Evolutionary conservation across 2,888 invertebrate species (phyloP).

Genomic region (Cataglyphis albicans): DNA sequence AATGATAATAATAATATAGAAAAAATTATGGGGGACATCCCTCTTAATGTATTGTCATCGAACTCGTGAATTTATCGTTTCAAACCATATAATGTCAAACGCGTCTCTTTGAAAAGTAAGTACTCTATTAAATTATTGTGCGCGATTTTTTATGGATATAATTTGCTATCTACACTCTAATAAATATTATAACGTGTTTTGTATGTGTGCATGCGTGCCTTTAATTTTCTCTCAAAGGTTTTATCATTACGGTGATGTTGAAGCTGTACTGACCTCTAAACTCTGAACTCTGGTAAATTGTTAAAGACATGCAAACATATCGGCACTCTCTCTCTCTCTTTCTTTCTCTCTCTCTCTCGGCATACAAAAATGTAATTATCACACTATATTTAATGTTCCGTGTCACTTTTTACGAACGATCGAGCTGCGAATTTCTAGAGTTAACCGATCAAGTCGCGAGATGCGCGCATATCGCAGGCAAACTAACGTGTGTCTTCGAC

Average conservation of each 20-base stretch:
- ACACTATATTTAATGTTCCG: neutral
- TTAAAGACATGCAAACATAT: neutral
- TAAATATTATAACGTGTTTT: neutral
- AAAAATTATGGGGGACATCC: neutral
- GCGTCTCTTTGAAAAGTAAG: too few relatives aligned
- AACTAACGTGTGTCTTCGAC: slow-evolving; percentile 31
- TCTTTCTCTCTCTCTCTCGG: neutral
- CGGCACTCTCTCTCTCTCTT: neutral
- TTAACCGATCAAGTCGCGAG: neutral
- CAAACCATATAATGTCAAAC: neutral
- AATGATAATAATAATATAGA: slow-evolving; percentile 9
- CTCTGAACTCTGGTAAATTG: slow-evolving; percentile 14
- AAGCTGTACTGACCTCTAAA: slow-evolving; percentile 37
- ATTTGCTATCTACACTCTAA: neutral
- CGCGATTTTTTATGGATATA: neutral
- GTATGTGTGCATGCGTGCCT: neutral
- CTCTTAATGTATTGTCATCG: neutral
- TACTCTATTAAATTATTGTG: neutral
- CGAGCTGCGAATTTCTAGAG: neutral
- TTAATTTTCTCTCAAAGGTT: neutral
- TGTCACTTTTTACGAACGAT: slow-evolving; percentile 1
- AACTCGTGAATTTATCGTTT: neutral
- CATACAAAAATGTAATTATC: neutral
- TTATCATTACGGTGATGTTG: neutral
- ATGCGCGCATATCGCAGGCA: neutral